These are phyloP conservation scores for Osedax fenrisi DNA, from an alignment of 2,888 invertebrate species.

Conservation along the genomic window DNA sequence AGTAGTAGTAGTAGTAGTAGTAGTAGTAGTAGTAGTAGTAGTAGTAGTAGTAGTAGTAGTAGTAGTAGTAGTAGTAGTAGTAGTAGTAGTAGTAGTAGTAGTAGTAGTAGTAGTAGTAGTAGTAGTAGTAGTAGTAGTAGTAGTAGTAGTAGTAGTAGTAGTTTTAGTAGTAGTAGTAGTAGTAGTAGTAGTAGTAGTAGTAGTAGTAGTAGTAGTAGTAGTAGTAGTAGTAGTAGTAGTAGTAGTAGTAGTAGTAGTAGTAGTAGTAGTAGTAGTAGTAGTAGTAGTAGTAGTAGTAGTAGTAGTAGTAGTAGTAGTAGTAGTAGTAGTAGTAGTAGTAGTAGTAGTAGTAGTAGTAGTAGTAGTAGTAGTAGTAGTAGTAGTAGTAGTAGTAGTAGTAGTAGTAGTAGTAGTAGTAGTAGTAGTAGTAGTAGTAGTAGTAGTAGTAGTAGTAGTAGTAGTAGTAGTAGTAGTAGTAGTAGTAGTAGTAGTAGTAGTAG, in stretches of 20 bases:
- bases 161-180: too few relatives aligned
- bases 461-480: neutral
- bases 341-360: neutral
- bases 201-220: neutral
- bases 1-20: neutral
- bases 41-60: neutral
- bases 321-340: neutral
- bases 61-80: neutral
- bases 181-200: neutral
- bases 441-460: conserved; percentile 2
- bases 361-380: neutral
- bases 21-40: neutral
- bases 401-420: neutral
- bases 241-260: neutral
- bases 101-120: neutral
- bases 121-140: neutral
- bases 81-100: neutral
- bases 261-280: neutral
- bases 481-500: neutral
- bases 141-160: neutral
- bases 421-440: neutral
- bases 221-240: neutral
- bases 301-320: neutral
- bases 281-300: neutral
- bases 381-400: conserved; percentile 2